Conservation (phyloP, 2,113 vertebrate species). For the Gymnogyps californianus region DNA sequence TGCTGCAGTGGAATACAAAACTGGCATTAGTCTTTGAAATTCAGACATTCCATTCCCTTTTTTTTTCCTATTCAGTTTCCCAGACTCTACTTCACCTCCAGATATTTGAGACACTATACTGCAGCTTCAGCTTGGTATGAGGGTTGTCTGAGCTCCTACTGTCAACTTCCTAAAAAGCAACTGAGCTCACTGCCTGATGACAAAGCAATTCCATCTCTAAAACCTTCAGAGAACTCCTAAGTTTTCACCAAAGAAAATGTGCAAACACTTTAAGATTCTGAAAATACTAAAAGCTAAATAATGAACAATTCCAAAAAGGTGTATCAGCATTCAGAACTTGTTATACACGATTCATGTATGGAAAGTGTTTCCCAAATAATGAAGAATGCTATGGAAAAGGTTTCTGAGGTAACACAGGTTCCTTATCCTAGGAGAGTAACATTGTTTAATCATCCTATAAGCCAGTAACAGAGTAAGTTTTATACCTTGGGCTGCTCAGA, state of each 20-base stretch:
- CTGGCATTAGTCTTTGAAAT: neutral
- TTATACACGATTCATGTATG: accelerated
- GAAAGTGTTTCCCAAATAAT: neutral
- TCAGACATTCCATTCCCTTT: neutral
- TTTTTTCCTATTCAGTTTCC: neutral
- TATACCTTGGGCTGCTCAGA: constrained; percentile 83
- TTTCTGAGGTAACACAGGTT: neutral
- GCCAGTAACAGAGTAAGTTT: neutral
- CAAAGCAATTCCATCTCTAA: neutral
- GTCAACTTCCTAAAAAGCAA: neutral
- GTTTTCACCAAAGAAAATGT: neutral
- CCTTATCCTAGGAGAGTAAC: neutral
- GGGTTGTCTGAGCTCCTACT: neutral
- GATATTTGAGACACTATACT: neutral
- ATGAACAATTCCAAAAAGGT: neutral
- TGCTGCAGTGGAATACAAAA: constrained; percentile 71
- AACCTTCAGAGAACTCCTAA: neutral
- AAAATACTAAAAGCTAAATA: neutral
- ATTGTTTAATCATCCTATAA: neutral
- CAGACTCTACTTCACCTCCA: neutral
- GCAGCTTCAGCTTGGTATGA: neutral
- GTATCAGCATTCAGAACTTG: neutral
- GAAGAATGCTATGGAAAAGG: neutral
- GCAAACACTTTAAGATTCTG: neutral
- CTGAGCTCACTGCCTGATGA: neutral